Evolutionary conservation across 2,113 vertebrate species (phyloP).

Genomic region (Brachyhypopomus gauderio): DNA sequence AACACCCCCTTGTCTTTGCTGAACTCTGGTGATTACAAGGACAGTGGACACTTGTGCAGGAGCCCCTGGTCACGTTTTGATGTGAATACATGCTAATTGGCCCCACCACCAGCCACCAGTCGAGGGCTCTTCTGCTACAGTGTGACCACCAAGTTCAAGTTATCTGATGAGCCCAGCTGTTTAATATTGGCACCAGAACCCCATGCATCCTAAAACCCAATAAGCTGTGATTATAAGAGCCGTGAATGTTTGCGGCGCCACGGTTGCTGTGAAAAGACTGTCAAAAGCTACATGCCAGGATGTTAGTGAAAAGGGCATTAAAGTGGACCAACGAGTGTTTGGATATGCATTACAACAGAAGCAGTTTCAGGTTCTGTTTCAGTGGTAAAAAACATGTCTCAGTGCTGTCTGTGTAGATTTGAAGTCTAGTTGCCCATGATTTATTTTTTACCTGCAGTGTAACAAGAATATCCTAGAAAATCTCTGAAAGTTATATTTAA

Average conservation of each 20-base stretch:
- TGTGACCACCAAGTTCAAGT: neutral
- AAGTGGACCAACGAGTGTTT: neutral
- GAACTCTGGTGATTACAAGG: constrained; percentile 35
- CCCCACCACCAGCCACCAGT: constrained; percentile 38
- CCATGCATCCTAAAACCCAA: neutral
- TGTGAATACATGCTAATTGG: constrained; percentile 48
- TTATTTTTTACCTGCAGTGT: constrained; percentile 33
- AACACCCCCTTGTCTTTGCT: constrained; percentile 23
- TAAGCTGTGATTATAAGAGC: constrained; percentile 17
- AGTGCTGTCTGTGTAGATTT: constrained; percentile 23
- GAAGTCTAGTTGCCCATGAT: neutral
- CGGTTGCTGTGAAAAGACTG: constrained; percentile 3
- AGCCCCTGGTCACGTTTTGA: constrained; percentile 44
- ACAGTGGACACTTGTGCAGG: constrained; percentile 35
- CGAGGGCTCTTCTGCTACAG: constrained; percentile 13
- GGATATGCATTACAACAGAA: constrained; percentile 8
- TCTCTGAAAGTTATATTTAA: constrained; percentile 28
- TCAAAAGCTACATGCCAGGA: neutral
- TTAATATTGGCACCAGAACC: neutral
- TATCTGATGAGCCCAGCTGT: constrained; percentile 22
- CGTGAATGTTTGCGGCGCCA: neutral
- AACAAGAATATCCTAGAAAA: constrained; percentile 6
- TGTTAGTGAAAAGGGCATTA: neutral
- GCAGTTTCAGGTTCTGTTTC: neutral
- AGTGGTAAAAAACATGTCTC: constrained; percentile 15